These are phyloP conservation scores for Cyaniris semiargus DNA, from an alignment of 2,888 invertebrate species.

Conservation along the genomic window DNA sequence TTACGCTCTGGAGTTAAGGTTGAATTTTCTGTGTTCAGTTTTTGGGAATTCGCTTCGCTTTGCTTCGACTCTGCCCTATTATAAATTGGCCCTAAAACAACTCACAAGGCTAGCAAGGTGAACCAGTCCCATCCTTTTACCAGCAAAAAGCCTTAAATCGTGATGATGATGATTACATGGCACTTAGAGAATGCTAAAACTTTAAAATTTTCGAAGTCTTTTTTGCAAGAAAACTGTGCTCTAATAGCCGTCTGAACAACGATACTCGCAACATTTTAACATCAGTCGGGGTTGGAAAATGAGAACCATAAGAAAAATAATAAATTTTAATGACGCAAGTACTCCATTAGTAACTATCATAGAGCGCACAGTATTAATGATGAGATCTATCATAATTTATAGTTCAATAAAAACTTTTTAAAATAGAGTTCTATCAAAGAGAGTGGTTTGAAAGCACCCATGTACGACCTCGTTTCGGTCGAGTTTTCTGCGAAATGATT, in stretches of 20 bases:
- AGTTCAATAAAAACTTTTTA: conserved; percentile 21
- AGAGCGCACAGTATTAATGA: conserved; percentile 3
- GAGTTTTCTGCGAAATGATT: conserved; percentile 5
- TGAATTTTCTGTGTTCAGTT: too few relatives aligned
- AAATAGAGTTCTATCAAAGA: background rate
- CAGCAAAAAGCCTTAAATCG: background rate
- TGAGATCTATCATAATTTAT: conserved; percentile 2
- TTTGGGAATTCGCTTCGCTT: too few relatives aligned
- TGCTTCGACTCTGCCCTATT: too few relatives aligned
- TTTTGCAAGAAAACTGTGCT: too few relatives aligned
- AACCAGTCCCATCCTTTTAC: background rate
- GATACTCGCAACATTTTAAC: background rate
- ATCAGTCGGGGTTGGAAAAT: background rate
- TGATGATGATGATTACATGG: too few relatives aligned
- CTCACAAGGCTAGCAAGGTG: background rate
- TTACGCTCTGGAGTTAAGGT: too few relatives aligned
- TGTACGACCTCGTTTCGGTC: conserved; percentile 9
- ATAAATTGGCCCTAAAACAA: too few relatives aligned
- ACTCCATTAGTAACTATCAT: background rate
- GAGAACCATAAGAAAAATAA: background rate
- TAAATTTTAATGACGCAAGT: background rate
- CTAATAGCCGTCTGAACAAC: too few relatives aligned
- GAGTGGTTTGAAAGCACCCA: conserved; percentile 12
- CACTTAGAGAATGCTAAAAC: too few relatives aligned
- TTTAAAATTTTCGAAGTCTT: too few relatives aligned